Base-by-base conservation (phyloP, 2,888 invertebrate species). In the Lepas anatifera region DNA sequence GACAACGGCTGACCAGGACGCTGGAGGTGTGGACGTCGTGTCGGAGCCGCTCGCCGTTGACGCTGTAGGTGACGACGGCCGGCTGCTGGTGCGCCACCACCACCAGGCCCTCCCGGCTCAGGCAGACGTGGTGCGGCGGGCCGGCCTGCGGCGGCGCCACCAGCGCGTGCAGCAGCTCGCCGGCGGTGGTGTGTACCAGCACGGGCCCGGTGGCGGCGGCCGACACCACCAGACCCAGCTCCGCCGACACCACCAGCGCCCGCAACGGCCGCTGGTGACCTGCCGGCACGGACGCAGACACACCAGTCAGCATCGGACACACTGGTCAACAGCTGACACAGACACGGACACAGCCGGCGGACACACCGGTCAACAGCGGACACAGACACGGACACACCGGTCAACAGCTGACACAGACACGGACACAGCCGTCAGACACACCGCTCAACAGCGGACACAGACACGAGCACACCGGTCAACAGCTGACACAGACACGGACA, bases 241-340 rank as follows among this genome's bases (percentile, higher is more conserved):
- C 99, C 0, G 99, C 98, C 25, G 97, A 95, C 72, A 99, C 96
- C 68, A 95, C 92, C 74, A 97, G 92, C 76, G 93, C 93, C 69
- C 92, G 91, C 75, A 99, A 92, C 71, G 95, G 90, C 77, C 95
- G 92, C 80, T 98, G 96, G 82, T 99, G 99, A 0, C 99, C 99
- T n/a, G n/a, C n/a, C n/a, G n/a, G n/a, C n/a, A n/a, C n/a, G n/a
- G n/a, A n/a, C n/a, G n/a, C n/a, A n/a, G n/a, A n/a, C n/a, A n/a
- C n/a, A n/a, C n/a, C n/a, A n/a, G n/a, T n/a, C n/a, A n/a, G n/a
- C n/a, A n/a, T n/a, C n/a, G n/a, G n/a, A n/a, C n/a, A n/a, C n/a
- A n/a, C n/a, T n/a, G n/a, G n/a, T n/a, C n/a, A n/a, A n/a, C n/a
- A n/a, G n/a, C n/a, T n/a, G n/a, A n/a, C n/a, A n/a, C n/a, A n/a